Percentiles rank a stretch among this genome's conserved stretches.
These are phyloP conservation scores for Caenorhabditis panamensis DNA, from an alignment of 2,888 invertebrate species.

Conservation along the genomic window DNA sequence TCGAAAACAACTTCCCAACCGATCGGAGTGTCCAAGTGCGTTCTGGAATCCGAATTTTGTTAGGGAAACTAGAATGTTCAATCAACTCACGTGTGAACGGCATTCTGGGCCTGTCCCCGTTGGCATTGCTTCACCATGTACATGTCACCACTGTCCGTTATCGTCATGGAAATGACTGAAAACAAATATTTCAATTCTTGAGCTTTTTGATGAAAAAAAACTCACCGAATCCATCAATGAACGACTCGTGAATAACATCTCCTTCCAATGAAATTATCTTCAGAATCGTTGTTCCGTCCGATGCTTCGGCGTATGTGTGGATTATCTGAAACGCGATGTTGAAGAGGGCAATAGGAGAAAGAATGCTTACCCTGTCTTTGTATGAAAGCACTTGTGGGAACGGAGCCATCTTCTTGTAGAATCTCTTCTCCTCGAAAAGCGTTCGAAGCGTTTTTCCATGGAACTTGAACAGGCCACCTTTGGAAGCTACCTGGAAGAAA, in stretches of 20 bases:
- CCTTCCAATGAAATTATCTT: slow-evolving; percentile 69
- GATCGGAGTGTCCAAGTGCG: slow-evolving; percentile 75
- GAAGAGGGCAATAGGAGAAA: neutral
- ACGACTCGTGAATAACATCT: slow-evolving; percentile 75
- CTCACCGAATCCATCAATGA: slow-evolving; percentile 79
- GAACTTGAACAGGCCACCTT: slow-evolving; percentile 80
- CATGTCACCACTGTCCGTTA: slow-evolving; percentile 72
- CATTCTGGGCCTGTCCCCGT: slow-evolving; percentile 64
- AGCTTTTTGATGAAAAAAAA: slow-evolving; percentile 11
- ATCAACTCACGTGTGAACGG: slow-evolving; percentile 61
- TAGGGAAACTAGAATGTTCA: neutral
- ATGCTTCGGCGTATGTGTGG: slow-evolving; percentile 74
- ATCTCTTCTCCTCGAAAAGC: slow-evolving; percentile 74
- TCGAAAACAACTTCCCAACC: slow-evolving; percentile 77
- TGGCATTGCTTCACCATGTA: slow-evolving; percentile 75
- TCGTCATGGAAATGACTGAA: slow-evolving; percentile 68
- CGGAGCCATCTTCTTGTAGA: slow-evolving; percentile 78
- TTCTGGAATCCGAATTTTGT: slow-evolving; percentile 37
- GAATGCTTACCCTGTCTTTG: slow-evolving; percentile 69
- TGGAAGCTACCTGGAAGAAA: slow-evolving; percentile 70
- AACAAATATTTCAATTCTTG: neutral
- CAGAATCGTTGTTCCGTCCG: slow-evolving; percentile 71
- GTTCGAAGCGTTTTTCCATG: slow-evolving; percentile 63
- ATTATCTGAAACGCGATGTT: slow-evolving; percentile 72
- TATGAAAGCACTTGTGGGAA: slow-evolving; percentile 77